phyloP scores from a whole-genome alignment of 2,113 vertebrate species.

The Heterocephalus glaber region DNA sequence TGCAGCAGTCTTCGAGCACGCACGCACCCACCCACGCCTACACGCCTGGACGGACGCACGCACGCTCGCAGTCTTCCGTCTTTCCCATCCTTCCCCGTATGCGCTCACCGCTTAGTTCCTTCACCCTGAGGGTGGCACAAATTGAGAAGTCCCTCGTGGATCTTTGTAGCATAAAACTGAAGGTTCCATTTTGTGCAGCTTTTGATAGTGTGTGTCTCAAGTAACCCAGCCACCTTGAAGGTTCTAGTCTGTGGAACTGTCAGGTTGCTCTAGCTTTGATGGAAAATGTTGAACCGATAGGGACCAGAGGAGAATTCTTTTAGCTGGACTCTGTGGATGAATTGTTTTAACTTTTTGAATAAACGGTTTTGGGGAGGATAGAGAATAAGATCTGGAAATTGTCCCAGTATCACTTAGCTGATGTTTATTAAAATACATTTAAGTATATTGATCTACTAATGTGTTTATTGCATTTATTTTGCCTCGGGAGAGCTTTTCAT shows the following conservation, averaged over 20 bases:
- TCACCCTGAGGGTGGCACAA: neutral
- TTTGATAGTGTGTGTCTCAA: accelerated
- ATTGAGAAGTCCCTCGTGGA: neutral
- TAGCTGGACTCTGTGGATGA: neutral
- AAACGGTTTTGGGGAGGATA: neutral
- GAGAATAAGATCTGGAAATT: constrained; percentile 34
- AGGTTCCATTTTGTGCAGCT: neutral
- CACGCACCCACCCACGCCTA: too few relatives aligned
- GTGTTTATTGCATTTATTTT: constrained; percentile 57
- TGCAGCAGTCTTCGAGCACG: neutral
- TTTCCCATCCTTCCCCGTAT: neutral
- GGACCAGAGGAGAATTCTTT: neutral
- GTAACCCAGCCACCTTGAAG: neutral
- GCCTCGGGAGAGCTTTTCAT: constrained; percentile 55
- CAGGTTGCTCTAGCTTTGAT: neutral
- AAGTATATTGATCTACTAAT: constrained; percentile 36
- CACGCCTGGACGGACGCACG: neutral
- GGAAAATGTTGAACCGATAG: neutral
- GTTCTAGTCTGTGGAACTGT: neutral
- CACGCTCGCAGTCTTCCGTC: neutral
- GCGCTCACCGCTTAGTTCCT: neutral
- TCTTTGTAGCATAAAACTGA: neutral
- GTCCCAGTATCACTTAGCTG: constrained; percentile 26
- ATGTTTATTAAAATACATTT: constrained; percentile 52
- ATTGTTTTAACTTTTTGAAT: constrained; percentile 41